These are phyloP conservation scores for Drosophila tripunctata DNA, from an alignment of 2,888 invertebrate species.

Conservation along the genomic window DNA sequence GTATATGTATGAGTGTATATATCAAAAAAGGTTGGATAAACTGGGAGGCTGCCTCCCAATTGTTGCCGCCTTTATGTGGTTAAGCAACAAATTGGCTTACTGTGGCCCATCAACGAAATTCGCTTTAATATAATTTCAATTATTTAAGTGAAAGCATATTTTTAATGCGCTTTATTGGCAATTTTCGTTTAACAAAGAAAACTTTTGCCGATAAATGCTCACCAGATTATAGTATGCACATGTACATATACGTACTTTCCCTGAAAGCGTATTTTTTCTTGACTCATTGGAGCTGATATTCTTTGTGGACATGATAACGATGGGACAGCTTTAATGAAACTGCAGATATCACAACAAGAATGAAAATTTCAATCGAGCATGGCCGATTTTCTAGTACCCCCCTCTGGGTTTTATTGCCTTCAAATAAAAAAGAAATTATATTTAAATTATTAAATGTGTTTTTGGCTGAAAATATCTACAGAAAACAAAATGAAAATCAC, in stretches of 20 bases:
- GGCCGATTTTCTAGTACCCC: too few relatives aligned
- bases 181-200: constrained; percentile 61
- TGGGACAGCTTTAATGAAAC: not conserved
- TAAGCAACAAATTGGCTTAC: constrained; percentile 51
- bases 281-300: constrained; percentile 3
- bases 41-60: constrained; percentile 13
- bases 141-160: constrained; percentile 71
- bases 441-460: too few relatives aligned
- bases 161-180: constrained; percentile 73
- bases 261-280: not conserved
- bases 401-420: too few relatives aligned
- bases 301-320: not conserved
- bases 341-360: too few relatives aligned
- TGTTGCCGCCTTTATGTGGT: constrained; percentile 25
- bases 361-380: too few relatives aligned
- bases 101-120: constrained; percentile 34
- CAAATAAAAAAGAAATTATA: too few relatives aligned
- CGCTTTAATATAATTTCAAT: constrained; percentile 73
- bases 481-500: too few relatives aligned
- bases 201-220: constrained; percentile 38
- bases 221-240: constrained; percentile 18
- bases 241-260: not conserved
- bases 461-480: too few relatives aligned
- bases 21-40: constrained; percentile 32
- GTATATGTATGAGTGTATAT: not conserved